phyloP scores from a whole-genome alignment of 2,888 invertebrate species.

The Druceiella hillmani region DNA sequence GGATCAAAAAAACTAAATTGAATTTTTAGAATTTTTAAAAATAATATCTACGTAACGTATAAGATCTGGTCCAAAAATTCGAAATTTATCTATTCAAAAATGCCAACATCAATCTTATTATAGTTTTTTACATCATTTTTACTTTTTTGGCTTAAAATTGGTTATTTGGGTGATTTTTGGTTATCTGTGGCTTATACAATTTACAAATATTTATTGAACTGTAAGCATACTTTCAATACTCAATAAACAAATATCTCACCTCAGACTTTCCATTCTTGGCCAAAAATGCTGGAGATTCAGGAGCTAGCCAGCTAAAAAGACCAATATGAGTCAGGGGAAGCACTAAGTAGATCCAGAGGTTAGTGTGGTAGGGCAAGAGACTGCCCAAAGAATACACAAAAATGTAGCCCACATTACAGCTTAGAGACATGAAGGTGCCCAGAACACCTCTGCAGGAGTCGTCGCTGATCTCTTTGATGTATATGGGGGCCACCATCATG shows the following conservation, averaged over 20 bases:
- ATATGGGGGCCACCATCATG: conserved; percentile 42
- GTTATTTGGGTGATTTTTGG: too few relatives aligned
- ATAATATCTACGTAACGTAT: too few relatives aligned
- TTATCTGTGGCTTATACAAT: too few relatives aligned
- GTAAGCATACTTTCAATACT: too few relatives aligned
- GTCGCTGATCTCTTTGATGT: conserved; percentile 54
- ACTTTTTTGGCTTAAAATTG: too few relatives aligned
- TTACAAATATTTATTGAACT: too few relatives aligned
- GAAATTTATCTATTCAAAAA: too few relatives aligned
- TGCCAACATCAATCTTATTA: too few relatives aligned
- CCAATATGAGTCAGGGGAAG: conserved; percentile 30
- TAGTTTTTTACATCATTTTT: too few relatives aligned
- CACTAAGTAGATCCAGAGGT: conserved; percentile 32
- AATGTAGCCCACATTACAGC: conserved; percentile 38
- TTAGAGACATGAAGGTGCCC: conserved; percentile 52
- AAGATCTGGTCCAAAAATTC: too few relatives aligned
- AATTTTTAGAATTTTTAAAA: too few relatives aligned
- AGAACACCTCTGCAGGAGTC: conserved; percentile 48
- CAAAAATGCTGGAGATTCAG: conserved; percentile 39
- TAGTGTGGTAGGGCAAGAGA: conserved; percentile 29
- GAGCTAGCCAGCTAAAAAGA: conserved; percentile 35
- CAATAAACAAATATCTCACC: conserved; percentile 27
- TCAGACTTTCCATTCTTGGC: conserved; percentile 34
- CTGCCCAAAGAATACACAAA: conserved; percentile 36
- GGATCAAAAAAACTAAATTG: too few relatives aligned